Percentiles rank a stretch among this genome's conserved stretches.
phyloP scores from a whole-genome alignment of 2,113 vertebrate species.

The Panurus biarmicus region DNA sequence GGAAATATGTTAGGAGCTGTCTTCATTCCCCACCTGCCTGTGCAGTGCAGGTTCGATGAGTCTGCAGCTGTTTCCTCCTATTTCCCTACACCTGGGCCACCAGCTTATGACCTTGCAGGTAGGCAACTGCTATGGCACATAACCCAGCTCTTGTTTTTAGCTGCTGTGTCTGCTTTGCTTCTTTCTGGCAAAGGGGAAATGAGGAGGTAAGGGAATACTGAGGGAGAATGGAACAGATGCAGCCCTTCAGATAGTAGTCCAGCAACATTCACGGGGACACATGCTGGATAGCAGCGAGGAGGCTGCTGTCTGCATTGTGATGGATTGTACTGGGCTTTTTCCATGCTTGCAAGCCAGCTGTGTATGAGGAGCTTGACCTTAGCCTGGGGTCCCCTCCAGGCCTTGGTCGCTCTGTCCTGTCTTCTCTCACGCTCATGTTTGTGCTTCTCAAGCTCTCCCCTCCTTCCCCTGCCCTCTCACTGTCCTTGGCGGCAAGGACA shows the following conservation, averaged over 20 bases:
- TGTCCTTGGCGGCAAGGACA: background rate
- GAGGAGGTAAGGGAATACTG: background rate
- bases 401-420: background rate
- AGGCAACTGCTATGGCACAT: background rate
- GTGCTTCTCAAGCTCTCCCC: background rate
- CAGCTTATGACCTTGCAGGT: background rate
- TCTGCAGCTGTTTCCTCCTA: background rate
- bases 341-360: background rate
- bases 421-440: background rate
- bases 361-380: background rate
- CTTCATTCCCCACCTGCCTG: background rate
- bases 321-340: background rate
- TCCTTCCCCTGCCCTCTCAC: background rate
- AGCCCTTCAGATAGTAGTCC: background rate
- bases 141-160: background rate
- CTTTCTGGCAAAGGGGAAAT: background rate
- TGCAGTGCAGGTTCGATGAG: background rate
- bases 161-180: background rate
- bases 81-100: background rate
- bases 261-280: accelerated
- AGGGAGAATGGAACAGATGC: background rate
- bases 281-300: background rate
- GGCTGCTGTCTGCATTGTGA: background rate
- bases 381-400: background rate
- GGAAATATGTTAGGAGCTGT: background rate